Conservation (phyloP, 2,113 vertebrate species). For the Cervus canadensis region DNA sequence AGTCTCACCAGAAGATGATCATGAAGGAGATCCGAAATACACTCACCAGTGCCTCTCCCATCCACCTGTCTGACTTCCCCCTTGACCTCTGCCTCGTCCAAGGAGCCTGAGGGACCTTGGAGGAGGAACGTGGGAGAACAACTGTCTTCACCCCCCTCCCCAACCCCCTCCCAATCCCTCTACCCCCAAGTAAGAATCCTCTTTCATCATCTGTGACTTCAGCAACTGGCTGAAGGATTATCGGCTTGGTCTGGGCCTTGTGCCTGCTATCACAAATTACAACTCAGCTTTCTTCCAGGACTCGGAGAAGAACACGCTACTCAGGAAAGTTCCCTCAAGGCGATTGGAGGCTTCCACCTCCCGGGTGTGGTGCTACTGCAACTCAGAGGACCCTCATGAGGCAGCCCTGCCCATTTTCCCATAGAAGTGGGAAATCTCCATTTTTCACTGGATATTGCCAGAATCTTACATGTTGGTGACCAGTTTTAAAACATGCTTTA, state of each 20-base stretch:
- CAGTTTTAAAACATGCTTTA: background rate
- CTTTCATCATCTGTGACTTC: background rate
- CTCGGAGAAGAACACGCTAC: background rate
- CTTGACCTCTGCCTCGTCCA: background rate
- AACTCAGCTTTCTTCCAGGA: background rate
- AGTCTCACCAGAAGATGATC: background rate
- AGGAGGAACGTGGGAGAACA: background rate
- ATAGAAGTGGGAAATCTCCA: background rate
- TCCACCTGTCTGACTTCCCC: background rate
- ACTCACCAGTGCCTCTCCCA: background rate
- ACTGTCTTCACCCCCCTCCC: background rate
- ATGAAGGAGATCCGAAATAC: background rate
- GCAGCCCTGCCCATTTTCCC: background rate
- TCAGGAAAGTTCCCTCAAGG: background rate
- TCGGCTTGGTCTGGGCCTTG: background rate
- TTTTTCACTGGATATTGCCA: background rate
- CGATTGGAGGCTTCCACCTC: background rate
- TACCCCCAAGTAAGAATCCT: background rate
- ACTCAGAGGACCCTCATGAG: background rate
- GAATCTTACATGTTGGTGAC: background rate
- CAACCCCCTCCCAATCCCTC: accelerated
- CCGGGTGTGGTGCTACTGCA: accelerated
- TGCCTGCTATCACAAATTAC: background rate
- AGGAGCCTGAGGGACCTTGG: background rate
- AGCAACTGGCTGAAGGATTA: background rate